phyloP scores from a whole-genome alignment of 2,888 invertebrate genomes.

The Ferdinandea cuprea region DNA sequence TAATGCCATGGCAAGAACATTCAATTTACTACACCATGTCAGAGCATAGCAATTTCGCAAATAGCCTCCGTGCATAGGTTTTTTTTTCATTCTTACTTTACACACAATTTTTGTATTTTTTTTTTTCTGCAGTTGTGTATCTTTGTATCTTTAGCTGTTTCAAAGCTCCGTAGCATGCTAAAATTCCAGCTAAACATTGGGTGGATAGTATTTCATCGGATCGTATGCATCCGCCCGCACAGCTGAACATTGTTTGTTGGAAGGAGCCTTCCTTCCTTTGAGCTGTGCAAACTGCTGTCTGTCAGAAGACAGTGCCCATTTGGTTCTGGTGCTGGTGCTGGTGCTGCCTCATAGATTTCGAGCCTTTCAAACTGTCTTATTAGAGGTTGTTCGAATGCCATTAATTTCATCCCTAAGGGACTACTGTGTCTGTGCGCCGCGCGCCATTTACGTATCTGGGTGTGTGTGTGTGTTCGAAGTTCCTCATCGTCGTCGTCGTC shows the following conservation, averaged over 20 bases:
- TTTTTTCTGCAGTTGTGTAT: conserved; percentile 29
- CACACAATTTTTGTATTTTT: conserved; percentile 13
- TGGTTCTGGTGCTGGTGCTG: conserved; percentile 11
- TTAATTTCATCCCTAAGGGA: conserved; percentile 75
- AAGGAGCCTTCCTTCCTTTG: conserved; percentile 42
- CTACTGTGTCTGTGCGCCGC: conserved; percentile 61
- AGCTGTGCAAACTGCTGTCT: conserved; percentile 53
- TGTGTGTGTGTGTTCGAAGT: conserved; percentile 36
- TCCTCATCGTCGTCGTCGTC: conserved; percentile 20
- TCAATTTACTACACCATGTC: conserved; percentile 70
- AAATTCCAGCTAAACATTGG: conserved; percentile 60
- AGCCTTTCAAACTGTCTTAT: conserved; percentile 75
- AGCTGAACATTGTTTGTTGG: conserved; percentile 24
- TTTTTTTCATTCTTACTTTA: conserved; percentile 29
- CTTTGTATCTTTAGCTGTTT: conserved; percentile 53
- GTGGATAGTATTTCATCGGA: conserved; percentile 65
- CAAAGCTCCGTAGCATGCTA: conserved; percentile 52
- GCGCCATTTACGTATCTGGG: too few relatives aligned
- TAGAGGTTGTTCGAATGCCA: conserved; percentile 75
- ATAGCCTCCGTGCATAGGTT: conserved; percentile 72
- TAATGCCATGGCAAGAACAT: conserved; percentile 69
- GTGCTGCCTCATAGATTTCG: conserved; percentile 67
- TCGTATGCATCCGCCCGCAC: conserved; percentile 63
- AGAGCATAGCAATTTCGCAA: conserved; percentile 69
- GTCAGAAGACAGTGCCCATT: conserved; percentile 51